Evolutionary conservation across 2,113 vertebrate genomes (phyloP).

Genomic region (Corynorhinus townsendii): DNA sequence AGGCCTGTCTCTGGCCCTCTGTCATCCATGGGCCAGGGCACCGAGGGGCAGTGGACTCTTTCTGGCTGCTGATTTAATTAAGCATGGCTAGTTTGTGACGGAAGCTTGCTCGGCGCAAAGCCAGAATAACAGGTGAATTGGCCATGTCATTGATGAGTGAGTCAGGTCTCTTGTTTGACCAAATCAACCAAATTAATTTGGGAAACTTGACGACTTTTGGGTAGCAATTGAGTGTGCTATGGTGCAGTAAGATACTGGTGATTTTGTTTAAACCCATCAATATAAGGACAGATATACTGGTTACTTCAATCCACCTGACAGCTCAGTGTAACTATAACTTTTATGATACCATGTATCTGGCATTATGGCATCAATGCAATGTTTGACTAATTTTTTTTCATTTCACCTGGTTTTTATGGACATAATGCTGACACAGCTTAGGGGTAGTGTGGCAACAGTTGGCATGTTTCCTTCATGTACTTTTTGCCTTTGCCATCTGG

Average conservation of each 20-base stretch:
- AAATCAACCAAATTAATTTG: background rate
- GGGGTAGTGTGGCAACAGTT: background rate
- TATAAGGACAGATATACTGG: background rate
- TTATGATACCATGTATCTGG: background rate
- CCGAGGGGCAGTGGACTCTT: slow-evolving; percentile 29
- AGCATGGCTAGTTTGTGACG: slow-evolving; percentile 44
- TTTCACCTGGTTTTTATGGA: background rate
- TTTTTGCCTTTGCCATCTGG: slow-evolving; percentile 62
- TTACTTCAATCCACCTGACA: background rate
- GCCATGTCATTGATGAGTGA: slow-evolving; percentile 1
- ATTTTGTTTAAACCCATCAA: slow-evolving; percentile 11
- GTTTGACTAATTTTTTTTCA: background rate
- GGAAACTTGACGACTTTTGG: background rate
- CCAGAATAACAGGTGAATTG: slow-evolving; percentile 51
- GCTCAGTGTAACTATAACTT: background rate
- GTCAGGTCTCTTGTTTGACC: background rate
- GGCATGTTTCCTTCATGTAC: background rate
- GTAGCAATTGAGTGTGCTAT: background rate
- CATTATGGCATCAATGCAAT: background rate
- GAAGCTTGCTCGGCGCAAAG: background rate
- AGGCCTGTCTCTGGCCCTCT: slow-evolving; percentile 46
- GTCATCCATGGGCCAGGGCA: background rate
- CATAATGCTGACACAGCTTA: slow-evolving; percentile 29
- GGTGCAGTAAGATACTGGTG: background rate
- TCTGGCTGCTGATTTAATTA: slow-evolving; percentile 64